Base-by-base conservation (phyloP, 1,140 invertebrate genomes). In the Adelges cooleyi region DNA sequence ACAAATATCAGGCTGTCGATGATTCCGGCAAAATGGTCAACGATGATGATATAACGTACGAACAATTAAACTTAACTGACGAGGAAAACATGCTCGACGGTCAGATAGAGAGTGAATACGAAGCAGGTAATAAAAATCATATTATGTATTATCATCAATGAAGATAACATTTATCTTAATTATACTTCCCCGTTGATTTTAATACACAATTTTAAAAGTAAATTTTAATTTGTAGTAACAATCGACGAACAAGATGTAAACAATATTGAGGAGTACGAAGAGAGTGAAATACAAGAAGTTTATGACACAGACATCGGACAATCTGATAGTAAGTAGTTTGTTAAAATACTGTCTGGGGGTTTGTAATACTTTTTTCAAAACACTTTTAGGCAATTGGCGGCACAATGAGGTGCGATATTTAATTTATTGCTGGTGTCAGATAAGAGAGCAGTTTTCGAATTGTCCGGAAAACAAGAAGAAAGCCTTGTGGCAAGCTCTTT, bases 31-130 rank as follows among this genome's bases (percentile, higher is more conserved):
- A n/a, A 42, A 59, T 59, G 54, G 23, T 27, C 40, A 46, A 46
- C 13, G n/a, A 44, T 46, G 29, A 33, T 33, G 49, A 51, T 17
- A 11, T n/a, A 59, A n/a, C 40, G 23, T 20, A 59, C 11, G 36
- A 46, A n/a, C 23, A 23, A 44, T 11, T 46, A 44, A 25, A 27
- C 27, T 18, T 46, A 5, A 59, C 17, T 11, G 40, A 27, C 18
- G 40, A 59, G 23, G 42, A 15, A 6, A n/a, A n/a, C n/a, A 59
- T 59, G 15, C 25, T 46, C 17, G 23, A 44, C 5, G n/a, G n/a
- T n/a, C n/a, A n/a, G n/a, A n/a, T n/a, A n/a, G n/a, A n/a, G n/a
- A 18, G 27, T 59, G 38, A 59, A 25, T 59, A 46, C 20, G 54
- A 59, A 44, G 15, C 36, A 23, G 54, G 54, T 59, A 42, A 44